Conservation (phyloP, 2,888 invertebrate genomes). For the Cryptocheilus praepositus region DNA sequence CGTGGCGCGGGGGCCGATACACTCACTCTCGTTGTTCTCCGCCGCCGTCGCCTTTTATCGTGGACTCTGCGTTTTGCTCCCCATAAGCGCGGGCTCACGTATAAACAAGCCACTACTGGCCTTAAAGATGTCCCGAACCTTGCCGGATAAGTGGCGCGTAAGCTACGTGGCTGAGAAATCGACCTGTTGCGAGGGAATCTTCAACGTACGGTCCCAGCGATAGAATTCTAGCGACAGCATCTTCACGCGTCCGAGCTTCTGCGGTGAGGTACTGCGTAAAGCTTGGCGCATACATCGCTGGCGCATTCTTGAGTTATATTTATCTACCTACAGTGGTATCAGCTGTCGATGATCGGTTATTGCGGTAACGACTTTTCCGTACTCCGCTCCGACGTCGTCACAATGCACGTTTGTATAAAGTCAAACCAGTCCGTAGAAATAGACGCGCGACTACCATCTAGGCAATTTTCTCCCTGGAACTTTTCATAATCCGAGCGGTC, state of each 20-base stretch:
- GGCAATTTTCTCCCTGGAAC: not conserved
- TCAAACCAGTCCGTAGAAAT: no score
- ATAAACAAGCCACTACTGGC: conserved; percentile 67
- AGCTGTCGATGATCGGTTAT: not conserved
- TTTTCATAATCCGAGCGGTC: no score
- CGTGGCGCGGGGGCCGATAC: conserved; percentile 38
- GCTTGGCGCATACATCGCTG: no score
- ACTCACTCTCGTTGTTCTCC: not conserved
- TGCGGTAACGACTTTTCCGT: no score
- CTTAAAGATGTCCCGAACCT: conserved; percentile 61
- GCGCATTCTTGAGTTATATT: no score
- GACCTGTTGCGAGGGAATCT: no score
- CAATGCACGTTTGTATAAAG: no score
- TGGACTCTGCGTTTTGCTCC: conserved; percentile 47
- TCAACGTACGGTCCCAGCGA: no score
- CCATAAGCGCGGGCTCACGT: conserved; percentile 55
- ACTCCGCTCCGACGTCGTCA: no score
- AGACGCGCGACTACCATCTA: not conserved
- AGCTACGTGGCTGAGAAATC: not conserved
- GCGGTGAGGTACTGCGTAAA: no score
- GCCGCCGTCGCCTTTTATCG: conserved; percentile 11
- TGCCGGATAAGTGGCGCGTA: conserved; percentile 44
- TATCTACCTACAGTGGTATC: not conserved
- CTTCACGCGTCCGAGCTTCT: no score
- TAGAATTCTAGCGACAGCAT: no score